Evolutionary conservation across 2,888 invertebrate species (phyloP), one percentile per base, ranked within the genome.

Genomic region (Sesamia inferens): DNA sequence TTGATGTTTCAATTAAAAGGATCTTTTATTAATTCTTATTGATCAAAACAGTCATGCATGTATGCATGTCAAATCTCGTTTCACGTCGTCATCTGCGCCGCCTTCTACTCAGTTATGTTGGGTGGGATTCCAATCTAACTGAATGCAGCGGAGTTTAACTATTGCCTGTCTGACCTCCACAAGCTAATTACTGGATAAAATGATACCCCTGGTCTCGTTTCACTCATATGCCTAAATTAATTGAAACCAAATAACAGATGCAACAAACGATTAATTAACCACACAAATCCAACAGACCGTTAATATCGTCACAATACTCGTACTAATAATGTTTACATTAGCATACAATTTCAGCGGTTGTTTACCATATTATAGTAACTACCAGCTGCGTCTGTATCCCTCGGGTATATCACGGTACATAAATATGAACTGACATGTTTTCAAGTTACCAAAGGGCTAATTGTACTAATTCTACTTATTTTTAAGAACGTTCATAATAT

Each of bases 271-370:
- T 11, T 59, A 59, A 74, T 72, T 22, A n/a, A 72, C 48, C 22
- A 4, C 19, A 65, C 74, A 75, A 44, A 74, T 74, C 58, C 22
- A 74, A 31, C 31, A 51, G 51, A 76, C 51, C 59, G 44, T 58
- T 47, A 6, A 48, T 75, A 51, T 1, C 14, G 2, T 48, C 42
- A 39, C 24, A 48, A 31, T 48, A 14, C 48, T n/a, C n/a, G 58
- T 73, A 48, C 48, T n/a, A n/a, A n/a, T n/a, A 31, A 31, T 73
- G n/a, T 48, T 73, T 19, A 75, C 31, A 75, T 51, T 66, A 65
- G 44, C 65, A 66, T 24, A 66, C 22, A 76, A 62, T 75, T 74
- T 63, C n/a, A 16, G 44, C 5, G 24, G 24, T 19, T 73, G 22
- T 5, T 74, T 47, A 19, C 47, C 22, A n/a, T 65, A 48, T 19